Base-by-base conservation (phyloP, 2,113 vertebrate genomes). In the Cynocephalus volans region DNA sequence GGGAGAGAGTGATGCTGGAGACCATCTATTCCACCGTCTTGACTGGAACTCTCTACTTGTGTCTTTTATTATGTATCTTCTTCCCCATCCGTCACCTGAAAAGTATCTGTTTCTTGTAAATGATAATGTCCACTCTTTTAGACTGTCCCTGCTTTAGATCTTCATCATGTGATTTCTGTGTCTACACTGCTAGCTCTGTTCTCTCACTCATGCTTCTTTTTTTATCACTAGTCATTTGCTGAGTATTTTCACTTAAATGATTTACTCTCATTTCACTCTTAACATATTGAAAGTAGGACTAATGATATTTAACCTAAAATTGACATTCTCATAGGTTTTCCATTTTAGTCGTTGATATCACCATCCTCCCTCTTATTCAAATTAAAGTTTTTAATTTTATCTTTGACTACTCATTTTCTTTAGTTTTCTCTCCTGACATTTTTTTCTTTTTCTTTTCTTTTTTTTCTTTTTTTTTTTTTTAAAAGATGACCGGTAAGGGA, bases 191-290 rank as follows among this genome's bases (percentile, higher is more conserved):
- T 69, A 77, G 19, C 65, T 87, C 24, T 81, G 9, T 75, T 65
- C 23, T 86, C 15, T 95, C 24, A 69, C 4, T 17, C 15, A 24
- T 41, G 65, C 45, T 90, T 12, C 17, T 24, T 36, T 58, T 41
- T 94, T 86, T 83, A 64, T 77, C n/a, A 33, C 67, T 21, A 72
- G 18, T 41, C 24, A 41, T 73, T 83, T 84, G 64, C 41, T 73
- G 33, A 88, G 50, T 79, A 54, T 79, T 83, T 95, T 95, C n/a
- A 88, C 45, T 93, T 83, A n/a, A 48, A 31, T 90, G 60, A 90
- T n/a, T 54, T 93, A 72, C 19, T 90, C 17, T 79, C 19, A 52
- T 54, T 10, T 88, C 73, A 79, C 28, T 26, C 50, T 88, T 76
- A 90, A 81, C 54, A 65, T 88, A 69, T 18, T 72, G 12, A 72